Percentiles rank a stretch among this genome's conserved stretches.
phyloP scores from a whole-genome alignment of 1,140 invertebrate genomes.

The Platyura marginata region DNA sequence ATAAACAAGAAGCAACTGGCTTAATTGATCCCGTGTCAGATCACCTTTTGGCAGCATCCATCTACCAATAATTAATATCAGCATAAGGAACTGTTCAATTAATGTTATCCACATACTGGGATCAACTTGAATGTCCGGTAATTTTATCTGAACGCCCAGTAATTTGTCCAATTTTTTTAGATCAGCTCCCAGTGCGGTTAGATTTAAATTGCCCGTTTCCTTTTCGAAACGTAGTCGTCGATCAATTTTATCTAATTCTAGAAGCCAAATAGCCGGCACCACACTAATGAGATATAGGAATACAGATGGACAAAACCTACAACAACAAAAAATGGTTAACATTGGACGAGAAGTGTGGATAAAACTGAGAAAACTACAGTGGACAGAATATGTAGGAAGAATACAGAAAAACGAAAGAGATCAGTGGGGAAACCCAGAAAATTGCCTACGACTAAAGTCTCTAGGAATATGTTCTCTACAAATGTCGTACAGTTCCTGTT shows the following conservation, averaged over 20 bases:
- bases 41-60: slow-evolving; percentile 83
- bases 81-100: slow-evolving; percentile 77
- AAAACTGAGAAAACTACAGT: too few relatives aligned
- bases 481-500: too few relatives aligned
- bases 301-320: slow-evolving; percentile 73
- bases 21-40: slow-evolving; percentile 74
- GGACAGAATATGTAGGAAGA: too few relatives aligned
- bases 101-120: slow-evolving; percentile 67
- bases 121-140: slow-evolving; percentile 43
- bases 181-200: neutral
- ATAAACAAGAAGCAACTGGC: slow-evolving; percentile 74
- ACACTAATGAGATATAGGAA: slow-evolving; percentile 65
- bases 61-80: slow-evolving; percentile 69
- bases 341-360: too few relatives aligned
- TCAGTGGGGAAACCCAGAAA: too few relatives aligned
- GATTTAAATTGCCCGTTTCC: slow-evolving; percentile 10
- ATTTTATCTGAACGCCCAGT: slow-evolving; percentile 15
- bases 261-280: slow-evolving; percentile 67
- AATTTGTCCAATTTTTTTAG: slow-evolving; percentile 2
- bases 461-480: too few relatives aligned
- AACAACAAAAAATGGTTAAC: too few relatives aligned
- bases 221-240: slow-evolving; percentile 32
- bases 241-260: slow-evolving; percentile 68
- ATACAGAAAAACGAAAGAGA: too few relatives aligned
- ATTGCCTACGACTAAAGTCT: too few relatives aligned